Conservation (phyloP, 2,888 invertebrate species). For the Mesorhabditis sp. region DNA sequence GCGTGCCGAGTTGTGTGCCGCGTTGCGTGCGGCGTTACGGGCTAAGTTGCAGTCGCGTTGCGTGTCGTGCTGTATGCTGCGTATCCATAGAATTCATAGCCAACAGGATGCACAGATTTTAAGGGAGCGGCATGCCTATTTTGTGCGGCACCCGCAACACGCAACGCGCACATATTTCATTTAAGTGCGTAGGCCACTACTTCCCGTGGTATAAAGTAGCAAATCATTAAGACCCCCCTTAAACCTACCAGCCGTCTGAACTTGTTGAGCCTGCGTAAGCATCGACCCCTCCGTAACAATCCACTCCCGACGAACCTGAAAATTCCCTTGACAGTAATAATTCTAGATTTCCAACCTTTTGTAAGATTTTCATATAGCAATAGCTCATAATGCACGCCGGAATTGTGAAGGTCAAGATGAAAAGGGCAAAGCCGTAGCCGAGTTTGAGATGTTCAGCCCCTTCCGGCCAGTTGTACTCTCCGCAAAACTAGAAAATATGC, state of each 20-base stretch:
- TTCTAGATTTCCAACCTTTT: constrained; percentile 38
- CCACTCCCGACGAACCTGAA: constrained; percentile 51
- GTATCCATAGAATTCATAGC: too few species aligned
- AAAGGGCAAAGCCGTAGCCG: constrained; percentile 35
- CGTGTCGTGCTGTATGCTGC: too few species aligned
- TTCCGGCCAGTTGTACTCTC: constrained; percentile 49
- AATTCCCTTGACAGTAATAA: not conserved
- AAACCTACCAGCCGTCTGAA: constrained; percentile 11
- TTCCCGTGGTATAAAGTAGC: too few species aligned
- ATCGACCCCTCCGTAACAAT: constrained; percentile 54
- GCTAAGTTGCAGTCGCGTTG: too few species aligned
- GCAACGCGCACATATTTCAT: too few species aligned
- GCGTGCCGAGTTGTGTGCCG: too few species aligned
- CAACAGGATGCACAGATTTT: too few species aligned
- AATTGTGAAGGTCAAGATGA: constrained; percentile 50
- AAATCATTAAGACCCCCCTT: too few species aligned
- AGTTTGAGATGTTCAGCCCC: constrained; percentile 27
- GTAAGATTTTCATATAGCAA: constrained; percentile 56
- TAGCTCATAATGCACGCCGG: constrained; percentile 53
- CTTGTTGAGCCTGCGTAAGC: constrained; percentile 56
- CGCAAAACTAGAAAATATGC: constrained; percentile 44
- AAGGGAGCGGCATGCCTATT: too few species aligned
- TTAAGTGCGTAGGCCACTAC: too few species aligned
- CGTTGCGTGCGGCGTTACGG: too few species aligned
- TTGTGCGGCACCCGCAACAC: too few species aligned